phyloP scores from a whole-genome alignment of 2,888 invertebrate genomes.

The Cephus pulcher region DNA sequence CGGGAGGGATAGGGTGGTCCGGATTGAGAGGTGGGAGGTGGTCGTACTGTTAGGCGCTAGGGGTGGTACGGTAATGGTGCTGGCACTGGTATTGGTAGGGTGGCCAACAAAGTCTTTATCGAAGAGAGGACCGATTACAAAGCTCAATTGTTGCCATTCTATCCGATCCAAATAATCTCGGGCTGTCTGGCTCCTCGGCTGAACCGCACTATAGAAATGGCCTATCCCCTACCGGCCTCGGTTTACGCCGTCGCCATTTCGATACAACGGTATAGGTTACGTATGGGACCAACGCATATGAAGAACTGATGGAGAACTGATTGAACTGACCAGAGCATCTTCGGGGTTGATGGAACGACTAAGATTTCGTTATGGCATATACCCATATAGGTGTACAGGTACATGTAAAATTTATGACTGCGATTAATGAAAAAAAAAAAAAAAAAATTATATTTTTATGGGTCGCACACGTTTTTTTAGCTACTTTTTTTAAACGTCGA shows the following conservation, averaged over 20 bases:
- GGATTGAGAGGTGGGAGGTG: conserved; percentile 37
- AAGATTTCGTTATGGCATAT: too few species aligned
- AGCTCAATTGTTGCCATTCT: conserved; percentile 53
- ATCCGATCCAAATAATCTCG: conserved; percentile 47
- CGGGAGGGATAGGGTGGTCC: conserved; percentile 16
- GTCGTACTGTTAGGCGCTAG: background rate
- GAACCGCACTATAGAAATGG: conserved; percentile 15
- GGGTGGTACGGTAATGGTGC: conserved; percentile 19
- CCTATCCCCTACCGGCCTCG: background rate
- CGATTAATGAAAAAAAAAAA: too few species aligned
- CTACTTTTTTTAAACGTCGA: too few species aligned
- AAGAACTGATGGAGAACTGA: too few species aligned
- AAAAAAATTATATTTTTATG: too few species aligned
- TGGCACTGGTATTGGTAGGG: conserved; percentile 37
- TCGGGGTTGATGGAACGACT: too few species aligned
- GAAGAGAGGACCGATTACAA: conserved; percentile 53
- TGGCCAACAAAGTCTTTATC: conserved; percentile 55
- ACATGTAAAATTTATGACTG: too few species aligned
- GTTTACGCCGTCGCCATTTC: background rate
- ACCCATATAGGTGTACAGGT: too few species aligned
- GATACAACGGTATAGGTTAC: background rate
- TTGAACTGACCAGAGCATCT: too few species aligned
- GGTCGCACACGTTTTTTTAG: too few species aligned
- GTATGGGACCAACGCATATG: too few species aligned
- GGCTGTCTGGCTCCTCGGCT: conserved; percentile 11